phyloP scores from a whole-genome alignment of 2,113 vertebrate species.

The Toxotes chatareus region DNA sequence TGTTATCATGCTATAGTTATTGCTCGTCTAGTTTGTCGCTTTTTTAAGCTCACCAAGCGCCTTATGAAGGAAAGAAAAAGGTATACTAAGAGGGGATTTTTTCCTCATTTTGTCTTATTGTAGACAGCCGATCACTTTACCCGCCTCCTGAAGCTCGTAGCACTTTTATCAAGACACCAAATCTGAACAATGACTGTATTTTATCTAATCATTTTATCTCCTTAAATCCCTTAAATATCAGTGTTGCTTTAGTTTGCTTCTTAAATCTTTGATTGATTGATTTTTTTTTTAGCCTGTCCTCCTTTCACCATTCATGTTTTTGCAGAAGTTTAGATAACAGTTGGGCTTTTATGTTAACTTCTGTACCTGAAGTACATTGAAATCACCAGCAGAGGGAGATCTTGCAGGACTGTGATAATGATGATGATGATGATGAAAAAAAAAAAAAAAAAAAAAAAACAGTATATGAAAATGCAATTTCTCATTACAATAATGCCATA shows the following conservation, averaged over 20 bases:
- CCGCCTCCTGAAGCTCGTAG: conserved; percentile 64
- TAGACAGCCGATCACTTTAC: conserved; percentile 71
- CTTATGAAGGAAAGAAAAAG: conserved; percentile 72
- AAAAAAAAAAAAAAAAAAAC: not conserved
- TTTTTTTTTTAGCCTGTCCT: conserved; percentile 47
- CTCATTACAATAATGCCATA: conserved; percentile 32
- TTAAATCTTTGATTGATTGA: conserved; percentile 25
- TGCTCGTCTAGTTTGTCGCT: conserved; percentile 32
- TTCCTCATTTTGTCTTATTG: conserved; percentile 59
- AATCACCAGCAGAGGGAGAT: conserved; percentile 65
- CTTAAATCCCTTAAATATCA: conserved; percentile 26
- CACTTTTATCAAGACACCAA: conserved; percentile 78
- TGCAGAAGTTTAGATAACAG: conserved; percentile 26
- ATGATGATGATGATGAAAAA: not conserved
- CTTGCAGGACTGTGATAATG: conserved; percentile 2
- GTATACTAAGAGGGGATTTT: conserved; percentile 39
- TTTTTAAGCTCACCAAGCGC: conserved; percentile 75
- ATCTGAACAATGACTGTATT: conserved; percentile 70
- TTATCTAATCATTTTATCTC: conserved; percentile 58
- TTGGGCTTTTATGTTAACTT: conserved; percentile 13
- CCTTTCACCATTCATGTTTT: not conserved
- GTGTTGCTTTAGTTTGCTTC: conserved; percentile 39
- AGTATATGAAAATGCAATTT: conserved; percentile 17
- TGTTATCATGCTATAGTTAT: conserved; percentile 59
- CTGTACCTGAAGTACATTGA: conserved; percentile 41